Conservation (phyloP, 23 tunicate genomes). For the Styela plicata region DNA sequence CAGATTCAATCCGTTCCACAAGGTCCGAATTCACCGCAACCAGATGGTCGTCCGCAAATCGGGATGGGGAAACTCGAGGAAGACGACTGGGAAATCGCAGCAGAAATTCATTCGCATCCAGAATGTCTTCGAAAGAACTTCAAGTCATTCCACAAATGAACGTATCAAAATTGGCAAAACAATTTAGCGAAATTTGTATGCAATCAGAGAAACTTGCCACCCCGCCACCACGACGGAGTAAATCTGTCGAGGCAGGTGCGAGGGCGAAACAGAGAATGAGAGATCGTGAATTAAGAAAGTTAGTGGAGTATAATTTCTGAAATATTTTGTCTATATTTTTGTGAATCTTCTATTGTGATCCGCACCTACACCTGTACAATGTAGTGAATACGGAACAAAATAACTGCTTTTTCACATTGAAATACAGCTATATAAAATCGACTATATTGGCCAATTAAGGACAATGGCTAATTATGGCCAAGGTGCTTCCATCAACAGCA, state of each 20-base stretch:
- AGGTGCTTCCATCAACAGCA: too few relatives aligned
- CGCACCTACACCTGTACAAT: too few relatives aligned
- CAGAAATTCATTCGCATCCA: background rate
- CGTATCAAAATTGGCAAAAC: constrained; percentile 14
- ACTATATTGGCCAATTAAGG: too few relatives aligned
- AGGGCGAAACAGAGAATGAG: background rate
- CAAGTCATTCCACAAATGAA: constrained; percentile 22
- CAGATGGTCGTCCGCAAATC: background rate
- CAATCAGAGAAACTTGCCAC: background rate
- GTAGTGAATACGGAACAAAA: too few relatives aligned
- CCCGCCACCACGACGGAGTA: constrained; percentile 9
- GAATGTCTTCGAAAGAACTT: constrained; percentile 14
- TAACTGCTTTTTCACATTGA: too few relatives aligned
- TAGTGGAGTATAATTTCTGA: background rate
- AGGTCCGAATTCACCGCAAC: constrained; percentile 9
- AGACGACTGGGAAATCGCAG: background rate
- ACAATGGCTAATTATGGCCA: too few relatives aligned
- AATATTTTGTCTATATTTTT: background rate
- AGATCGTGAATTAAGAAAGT: constrained; percentile 8
- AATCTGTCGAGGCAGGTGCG: constrained; percentile 10
- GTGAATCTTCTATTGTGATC: too few relatives aligned
- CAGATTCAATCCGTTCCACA: constrained; percentile 23
- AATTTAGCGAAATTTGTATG: constrained; percentile 16
- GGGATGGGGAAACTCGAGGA: constrained; percentile 2
- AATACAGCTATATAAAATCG: too few relatives aligned